Conservation (phyloP, 2,113 vertebrate species). For the Gila orcuttii region DNA sequence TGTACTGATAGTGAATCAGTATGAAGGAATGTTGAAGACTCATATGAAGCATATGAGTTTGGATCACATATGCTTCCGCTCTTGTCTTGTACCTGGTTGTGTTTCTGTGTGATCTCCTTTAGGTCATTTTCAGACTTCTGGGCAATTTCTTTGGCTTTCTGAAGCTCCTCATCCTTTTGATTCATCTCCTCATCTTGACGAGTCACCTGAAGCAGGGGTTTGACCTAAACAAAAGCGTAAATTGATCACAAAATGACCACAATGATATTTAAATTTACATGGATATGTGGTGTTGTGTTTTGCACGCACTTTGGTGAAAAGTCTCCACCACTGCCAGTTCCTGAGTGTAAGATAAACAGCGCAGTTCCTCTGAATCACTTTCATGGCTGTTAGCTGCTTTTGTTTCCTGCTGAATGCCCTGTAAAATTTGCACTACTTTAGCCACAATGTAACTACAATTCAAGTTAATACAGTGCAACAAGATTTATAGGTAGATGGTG, state of each 20-base stretch:
- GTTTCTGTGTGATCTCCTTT: slow-evolving; percentile 86
- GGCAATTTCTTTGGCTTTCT: slow-evolving; percentile 81
- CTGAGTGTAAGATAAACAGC: slow-evolving; percentile 92
- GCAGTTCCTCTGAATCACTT: slow-evolving; percentile 94
- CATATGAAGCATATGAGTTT: neutral
- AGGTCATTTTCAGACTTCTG: slow-evolving; percentile 84
- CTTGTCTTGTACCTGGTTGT: slow-evolving; percentile 80
- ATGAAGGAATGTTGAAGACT: neutral
- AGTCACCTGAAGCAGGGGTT: slow-evolving; percentile 95
- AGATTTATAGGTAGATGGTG: neutral
- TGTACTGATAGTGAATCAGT: neutral
- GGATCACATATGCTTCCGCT: neutral
- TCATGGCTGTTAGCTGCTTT: slow-evolving; percentile 94
- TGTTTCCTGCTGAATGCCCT: slow-evolving; percentile 93
- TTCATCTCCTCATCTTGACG: slow-evolving; percentile 97
- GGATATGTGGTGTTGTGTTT: neutral
- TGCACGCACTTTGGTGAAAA: slow-evolving; percentile 90
- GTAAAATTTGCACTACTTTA: slow-evolving; percentile 10
- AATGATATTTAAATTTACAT: neutral
- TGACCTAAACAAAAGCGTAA: slow-evolving; percentile 80
- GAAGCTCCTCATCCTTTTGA: slow-evolving; percentile 92
- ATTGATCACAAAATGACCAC: neutral
- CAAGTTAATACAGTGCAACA: neutral
- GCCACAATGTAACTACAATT: neutral
- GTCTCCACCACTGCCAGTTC: slow-evolving; percentile 98